Evolutionary conservation across 2,888 invertebrate species (phyloP).

Genomic region (Troides helena): DNA sequence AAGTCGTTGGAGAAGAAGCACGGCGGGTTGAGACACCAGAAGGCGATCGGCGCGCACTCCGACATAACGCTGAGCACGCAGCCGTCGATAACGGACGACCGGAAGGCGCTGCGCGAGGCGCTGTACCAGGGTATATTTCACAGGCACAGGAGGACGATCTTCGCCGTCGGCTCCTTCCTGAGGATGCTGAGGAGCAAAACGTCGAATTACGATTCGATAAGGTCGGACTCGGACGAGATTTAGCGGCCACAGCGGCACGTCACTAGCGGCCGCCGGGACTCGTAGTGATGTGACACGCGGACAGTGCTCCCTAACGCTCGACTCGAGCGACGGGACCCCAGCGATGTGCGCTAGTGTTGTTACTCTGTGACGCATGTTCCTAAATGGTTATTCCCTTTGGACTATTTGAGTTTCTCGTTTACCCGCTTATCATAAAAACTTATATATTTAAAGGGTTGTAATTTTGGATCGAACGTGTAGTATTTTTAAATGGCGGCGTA

Average conservation of each 20-base stretch:
- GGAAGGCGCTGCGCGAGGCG: conserved; percentile 86
- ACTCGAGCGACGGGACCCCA: conserved; percentile 29
- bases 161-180: conserved; percentile 87
- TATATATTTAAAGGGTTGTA: conserved; percentile 5
- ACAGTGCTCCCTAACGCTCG: conserved; percentile 55
- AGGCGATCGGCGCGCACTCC: conserved; percentile 81
- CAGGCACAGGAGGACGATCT: conserved; percentile 87
- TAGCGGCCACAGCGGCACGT: conserved; percentile 55
- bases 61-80: conserved; percentile 77
- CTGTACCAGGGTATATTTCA: conserved; percentile 89
- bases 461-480: background rate
- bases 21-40: conserved; percentile 81
- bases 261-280: conserved; percentile 43
- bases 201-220: conserved; percentile 87
- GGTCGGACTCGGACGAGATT: conserved; percentile 80
- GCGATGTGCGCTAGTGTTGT: conserved; percentile 42
- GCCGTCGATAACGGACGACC: conserved; percentile 77
- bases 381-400: conserved; percentile 59
- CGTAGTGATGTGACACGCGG: conserved; percentile 63
- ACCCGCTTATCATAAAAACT: background rate
- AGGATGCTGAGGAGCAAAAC: conserved; percentile 87
- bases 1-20: conserved; percentile 77
- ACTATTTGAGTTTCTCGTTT: conserved; percentile 28
- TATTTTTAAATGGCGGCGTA: background rate
- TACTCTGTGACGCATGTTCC: conserved; percentile 74